Percentiles rank a stretch among this genome's conserved stretches.
These are phyloP conservation scores for Eubasilissa regina DNA, from an alignment of 1,140 invertebrate genomes.

Conservation along the genomic window DNA sequence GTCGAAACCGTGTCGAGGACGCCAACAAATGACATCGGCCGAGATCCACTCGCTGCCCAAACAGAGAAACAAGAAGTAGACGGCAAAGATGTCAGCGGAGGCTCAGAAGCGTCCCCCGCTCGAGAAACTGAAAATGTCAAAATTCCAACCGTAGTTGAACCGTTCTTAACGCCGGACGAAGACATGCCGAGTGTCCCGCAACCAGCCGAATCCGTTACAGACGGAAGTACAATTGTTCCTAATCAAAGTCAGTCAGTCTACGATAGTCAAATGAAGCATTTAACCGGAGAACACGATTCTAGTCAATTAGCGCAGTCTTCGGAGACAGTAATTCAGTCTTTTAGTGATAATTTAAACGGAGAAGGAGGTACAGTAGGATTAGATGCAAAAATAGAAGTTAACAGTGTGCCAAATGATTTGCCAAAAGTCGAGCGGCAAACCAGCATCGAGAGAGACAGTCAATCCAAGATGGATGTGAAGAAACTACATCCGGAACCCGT, in stretches of 20 bases:
- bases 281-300: constrained; percentile 31
- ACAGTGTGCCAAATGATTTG: constrained; percentile 45
- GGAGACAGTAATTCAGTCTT: not conserved
- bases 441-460: not conserved
- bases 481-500: constrained; percentile 66
- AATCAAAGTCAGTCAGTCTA: constrained; percentile 15
- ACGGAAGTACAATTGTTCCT: constrained; percentile 36
- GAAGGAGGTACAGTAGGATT: constrained; percentile 3
- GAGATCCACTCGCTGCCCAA: constrained; percentile 21
- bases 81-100: constrained; percentile 1
- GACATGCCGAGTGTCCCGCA: not conserved
- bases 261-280: constrained; percentile 45
- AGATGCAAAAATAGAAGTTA: constrained; percentile 13
- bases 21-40: constrained; percentile 51
- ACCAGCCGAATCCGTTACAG: constrained; percentile 17
- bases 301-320: constrained; percentile 33
- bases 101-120: not conserved
- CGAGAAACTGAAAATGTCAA: not conserved
- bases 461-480: constrained; percentile 29
- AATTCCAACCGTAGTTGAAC: constrained; percentile 3
- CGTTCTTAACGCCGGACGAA: not conserved
- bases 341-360: constrained; percentile 15
- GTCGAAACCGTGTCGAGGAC: constrained; percentile 44
- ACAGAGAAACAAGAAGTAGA: constrained; percentile 2
- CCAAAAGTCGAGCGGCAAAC: constrained; percentile 26